Base-by-base conservation (phyloP, 2,797 vertebrate species). In the Spondyliosoma cantharus region DNA sequence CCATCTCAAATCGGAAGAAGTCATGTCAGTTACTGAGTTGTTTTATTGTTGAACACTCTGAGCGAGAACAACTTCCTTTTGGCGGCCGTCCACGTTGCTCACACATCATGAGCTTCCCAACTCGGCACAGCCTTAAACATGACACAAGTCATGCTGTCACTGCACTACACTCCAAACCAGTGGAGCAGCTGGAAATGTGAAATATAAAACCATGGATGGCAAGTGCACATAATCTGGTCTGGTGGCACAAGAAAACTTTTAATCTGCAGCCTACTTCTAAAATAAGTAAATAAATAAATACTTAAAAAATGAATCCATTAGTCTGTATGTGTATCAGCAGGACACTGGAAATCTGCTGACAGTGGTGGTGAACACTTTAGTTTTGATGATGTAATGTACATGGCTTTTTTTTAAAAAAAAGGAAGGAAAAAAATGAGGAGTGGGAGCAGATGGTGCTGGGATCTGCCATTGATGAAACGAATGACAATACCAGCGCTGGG, bases 381-480 rank as follows among this genome's bases (percentile, higher is more conserved):
- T 57, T 42, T 5, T 53, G 46, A 60, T 7, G 7, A 29, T 59
- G 53, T 17, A 19, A n/a, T 45, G 11, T 45, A 13, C n/a, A n/a
- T n/a, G n/a, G n/a, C n/a, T n/a, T n/a, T n/a, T n/a, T n/a, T n/a
- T n/a, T n/a, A n/a, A n/a, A n/a, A 15, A 5, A 54, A 5, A 14
- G 14, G 6, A 14, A 9, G 24, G 24, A 42, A 50, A 56, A 15
- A 61, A 72, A 32, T 19, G 14, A 57, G 52, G 42, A 67, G n/a
- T 15, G 29, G 14, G 50, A 76, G 66, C 79, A 80, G 79, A 86
- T 81, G 85, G 68, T 70, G 49, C 58, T 61, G 13, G 46, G 57
- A 64, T 66, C 56, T 71, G 32, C 70, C 48, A 65, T 5, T 59
- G 56, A 74, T 72, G 63, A 79, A 56, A 69, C 57, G 53, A 57